These are phyloP conservation scores for Danionella cerebrum DNA, from an alignment of 2,113 vertebrate genomes.

Conservation along the genomic window DNA sequence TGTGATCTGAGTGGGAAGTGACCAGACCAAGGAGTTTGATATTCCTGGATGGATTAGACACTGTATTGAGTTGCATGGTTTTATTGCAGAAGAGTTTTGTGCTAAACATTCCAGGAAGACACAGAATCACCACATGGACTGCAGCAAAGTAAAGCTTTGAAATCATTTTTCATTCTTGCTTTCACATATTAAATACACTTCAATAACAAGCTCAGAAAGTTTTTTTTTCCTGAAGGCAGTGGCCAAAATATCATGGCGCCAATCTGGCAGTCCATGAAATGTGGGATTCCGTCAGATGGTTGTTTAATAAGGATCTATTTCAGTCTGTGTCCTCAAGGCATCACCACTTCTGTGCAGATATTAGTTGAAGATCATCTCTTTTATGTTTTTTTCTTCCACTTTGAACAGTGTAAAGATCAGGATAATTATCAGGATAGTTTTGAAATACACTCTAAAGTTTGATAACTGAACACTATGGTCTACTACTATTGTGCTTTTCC, in stretches of 20 bases:
- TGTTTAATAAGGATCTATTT: neutral
- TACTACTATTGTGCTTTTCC: no score
- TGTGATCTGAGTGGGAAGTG: constrained; percentile 25
- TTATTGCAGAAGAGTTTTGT: constrained; percentile 46
- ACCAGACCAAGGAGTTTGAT: constrained; percentile 43
- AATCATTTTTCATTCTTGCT: neutral
- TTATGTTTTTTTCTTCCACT: neutral
- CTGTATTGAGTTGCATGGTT: constrained; percentile 55
- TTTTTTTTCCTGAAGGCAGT: neutral
- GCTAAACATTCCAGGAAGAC: constrained; percentile 41
- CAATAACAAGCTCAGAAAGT: neutral
- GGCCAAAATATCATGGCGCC: neutral
- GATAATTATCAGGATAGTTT: neutral
- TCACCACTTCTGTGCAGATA: neutral
- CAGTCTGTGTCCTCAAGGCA: neutral
- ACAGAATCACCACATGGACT: constrained; percentile 28
- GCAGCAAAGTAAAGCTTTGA: constrained; percentile 39
- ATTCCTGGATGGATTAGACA: constrained; percentile 53
- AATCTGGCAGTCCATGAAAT: neutral
- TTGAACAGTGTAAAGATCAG: constrained; percentile 17
- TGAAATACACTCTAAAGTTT: neutral
- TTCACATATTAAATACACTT: neutral
- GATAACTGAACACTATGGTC: no score
- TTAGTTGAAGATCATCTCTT: neutral
- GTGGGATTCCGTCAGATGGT: neutral